Base-by-base conservation (phyloP, 2,113 vertebrate species). In the Spermophilus dauricus region DNA sequence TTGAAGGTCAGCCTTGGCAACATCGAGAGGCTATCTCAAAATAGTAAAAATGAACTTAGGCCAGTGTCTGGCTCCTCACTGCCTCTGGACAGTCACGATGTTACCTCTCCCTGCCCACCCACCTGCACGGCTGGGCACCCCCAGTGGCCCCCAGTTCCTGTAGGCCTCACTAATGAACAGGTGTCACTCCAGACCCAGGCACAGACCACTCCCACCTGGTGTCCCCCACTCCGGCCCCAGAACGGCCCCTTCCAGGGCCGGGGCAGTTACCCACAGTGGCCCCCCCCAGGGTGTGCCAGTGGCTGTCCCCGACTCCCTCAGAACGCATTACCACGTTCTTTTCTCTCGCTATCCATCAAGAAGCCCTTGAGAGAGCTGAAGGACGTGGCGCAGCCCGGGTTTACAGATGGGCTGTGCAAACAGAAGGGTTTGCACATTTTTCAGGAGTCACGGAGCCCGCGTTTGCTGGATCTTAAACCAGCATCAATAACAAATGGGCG, bases 321-420 rank as follows among this genome's bases (percentile, higher is more conserved):
- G 65, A 61, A 65, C 93, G 51, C 51, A 82, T 78, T 45, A 45
- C 65, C 72, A 45, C 76, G 11, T 77, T 88, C 88, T 72, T 95
- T 94, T 76, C 85, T 72, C 76, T 96, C 30, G 0, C 37, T 75
- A 58, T 88, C 80, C 4, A 0, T 81, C 17, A 8, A 80, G 93
- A 92, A 75, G 51, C 93, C 81, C 96, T 96, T 70, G 70, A 95
- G 90, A 75, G 85, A 89, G 85, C 91, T 92, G 85, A 81, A 96
- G 85, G 84, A 76, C 0, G 0, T 39, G 48, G 63, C 76, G 76
- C 30, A 73, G 81, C 28, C 90, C 65, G 90, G 24, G 69, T 85
- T 91, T 92, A 80, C 63, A 75, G 84, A 91, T 10, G n/a, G 70
- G 81, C 85, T 87, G 28, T 86, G 77, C 85, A 76, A 86, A 95